Percentiles rank a stretch among this genome's conserved stretches.
These are phyloP conservation scores for Mactromeris polynyma DNA, from an alignment of 2,888 invertebrate genomes.

Conservation along the genomic window DNA sequence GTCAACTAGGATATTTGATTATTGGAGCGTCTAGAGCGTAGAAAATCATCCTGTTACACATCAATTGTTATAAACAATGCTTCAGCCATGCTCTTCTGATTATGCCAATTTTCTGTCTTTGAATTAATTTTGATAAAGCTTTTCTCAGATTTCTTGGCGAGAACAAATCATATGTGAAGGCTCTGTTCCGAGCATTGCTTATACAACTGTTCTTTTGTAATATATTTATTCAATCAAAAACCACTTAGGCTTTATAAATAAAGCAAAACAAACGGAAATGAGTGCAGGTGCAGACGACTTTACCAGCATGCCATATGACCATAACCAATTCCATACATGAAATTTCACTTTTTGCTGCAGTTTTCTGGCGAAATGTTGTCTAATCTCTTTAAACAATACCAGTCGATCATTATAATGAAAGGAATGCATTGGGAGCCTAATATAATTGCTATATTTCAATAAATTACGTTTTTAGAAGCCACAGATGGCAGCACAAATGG, in stretches of 20 bases:
- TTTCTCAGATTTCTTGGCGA: not conserved
- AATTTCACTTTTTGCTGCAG: constrained; percentile 4
- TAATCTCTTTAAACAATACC: not conserved
- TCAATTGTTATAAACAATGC: not conserved
- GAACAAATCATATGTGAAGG: not conserved
- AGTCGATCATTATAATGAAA: constrained; percentile 13
- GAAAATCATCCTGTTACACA: not conserved
- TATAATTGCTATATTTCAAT: constrained; percentile 1
- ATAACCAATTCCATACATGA: constrained; percentile 12
- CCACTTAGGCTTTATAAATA: constrained; percentile 18
- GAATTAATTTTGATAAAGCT: not conserved
- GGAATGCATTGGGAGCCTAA: constrained; percentile 1
- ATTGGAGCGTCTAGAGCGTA: not conserved
- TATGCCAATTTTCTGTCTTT: not conserved
- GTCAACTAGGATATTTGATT: not conserved
- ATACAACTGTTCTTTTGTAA: constrained; percentile 3
- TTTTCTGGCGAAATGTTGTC: constrained; percentile 1
- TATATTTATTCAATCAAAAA: constrained; percentile 18
- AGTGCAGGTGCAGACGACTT: not conserved
- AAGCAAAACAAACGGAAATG: constrained; percentile 16
- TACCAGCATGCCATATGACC: constrained; percentile 4
- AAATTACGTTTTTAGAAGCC: not conserved
- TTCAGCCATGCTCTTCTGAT: not conserved
- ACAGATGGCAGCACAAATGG: constrained; percentile 4
- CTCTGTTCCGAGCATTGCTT: constrained; percentile 3